Base-by-base conservation (phyloP, 2,797 vertebrate species). In the Falco concolor region DNA sequence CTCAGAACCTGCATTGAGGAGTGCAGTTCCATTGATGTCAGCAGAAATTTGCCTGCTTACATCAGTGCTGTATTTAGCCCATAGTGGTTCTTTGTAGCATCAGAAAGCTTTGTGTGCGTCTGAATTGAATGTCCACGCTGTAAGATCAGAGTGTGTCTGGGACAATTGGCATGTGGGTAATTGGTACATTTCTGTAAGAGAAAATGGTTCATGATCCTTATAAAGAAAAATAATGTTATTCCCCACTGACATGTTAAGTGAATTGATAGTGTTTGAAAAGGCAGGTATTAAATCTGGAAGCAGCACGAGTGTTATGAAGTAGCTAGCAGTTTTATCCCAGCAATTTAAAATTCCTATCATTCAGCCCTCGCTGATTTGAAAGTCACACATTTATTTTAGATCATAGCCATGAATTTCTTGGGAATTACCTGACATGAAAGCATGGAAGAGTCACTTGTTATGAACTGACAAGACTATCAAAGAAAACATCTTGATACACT, bases 341-440 rank as follows among this genome's bases (percentile, higher is more conserved):
- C 90, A 95, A 91, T 93, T 83, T 81, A 67, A 82, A 89, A 89
- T 81, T 90, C 86, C 89, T 82, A 3, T 92, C 63, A 6, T 79
- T 85, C 79, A 74, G 59, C 57, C 84, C 86, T 94, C 7, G 7
- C 85, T 61, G 42, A 38, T n/a, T 91, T 50, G 59, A 92, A 96
- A 92, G 90, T 83, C 47, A 84, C 74, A 82, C 89, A 27, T 97
- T 84, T 34, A 50, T 92, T 93, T 96, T 90, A 94, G 76, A 91
- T 70, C 74, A 85, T 90, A 92, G 90, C 95, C 87, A 22, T 87
- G 87, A 78, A 95, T 95, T 97, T 91, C 89, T 69, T 94, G 93
- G 96, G 96, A 97, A 96, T 97, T 94, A 96, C 91, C 95, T 97
- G 95, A 94, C 92, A 69, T 94, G 96, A 96, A 95, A 95, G 94